Conservation (phyloP, 2,888 invertebrate genomes). For the Glyphotaelius pellucidus region DNA sequence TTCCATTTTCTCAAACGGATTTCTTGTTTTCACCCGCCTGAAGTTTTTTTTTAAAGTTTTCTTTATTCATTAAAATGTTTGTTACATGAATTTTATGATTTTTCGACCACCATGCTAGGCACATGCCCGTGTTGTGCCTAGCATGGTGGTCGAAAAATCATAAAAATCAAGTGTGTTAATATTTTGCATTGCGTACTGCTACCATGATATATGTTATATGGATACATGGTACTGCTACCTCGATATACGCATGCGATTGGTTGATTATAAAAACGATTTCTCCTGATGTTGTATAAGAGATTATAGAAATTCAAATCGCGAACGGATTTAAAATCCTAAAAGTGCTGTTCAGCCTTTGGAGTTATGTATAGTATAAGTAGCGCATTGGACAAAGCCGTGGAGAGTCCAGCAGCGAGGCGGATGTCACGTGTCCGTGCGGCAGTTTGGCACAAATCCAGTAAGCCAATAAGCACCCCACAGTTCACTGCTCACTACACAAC, state of each 20-base stretch:
- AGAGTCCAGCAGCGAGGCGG: background rate
- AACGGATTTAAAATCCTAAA: background rate
- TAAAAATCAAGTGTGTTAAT: too few species aligned
- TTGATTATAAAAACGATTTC: background rate
- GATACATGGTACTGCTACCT: too few species aligned
- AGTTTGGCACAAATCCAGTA: conserved; percentile 55
- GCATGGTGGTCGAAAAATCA: too few species aligned
- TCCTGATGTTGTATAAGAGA: background rate
- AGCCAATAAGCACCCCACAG: conserved; percentile 10
- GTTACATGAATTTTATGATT: too few species aligned
- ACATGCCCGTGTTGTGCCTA: too few species aligned
- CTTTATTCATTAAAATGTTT: too few species aligned
- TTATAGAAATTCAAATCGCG: background rate
- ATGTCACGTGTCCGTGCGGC: conserved; percentile 8
- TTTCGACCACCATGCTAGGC: too few species aligned
- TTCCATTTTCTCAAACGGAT: too few species aligned
- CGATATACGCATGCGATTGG: background rate
- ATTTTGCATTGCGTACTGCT: too few species aligned
- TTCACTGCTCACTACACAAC: background rate
- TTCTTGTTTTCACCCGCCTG: too few species aligned
- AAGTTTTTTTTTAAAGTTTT: too few species aligned
- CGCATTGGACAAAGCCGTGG: background rate
- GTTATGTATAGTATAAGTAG: background rate
- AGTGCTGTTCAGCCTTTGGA: background rate
- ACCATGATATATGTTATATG: background rate